phyloP scores from a whole-genome alignment of 2,888 invertebrate genomes.

The Biston stratarius region DNA sequence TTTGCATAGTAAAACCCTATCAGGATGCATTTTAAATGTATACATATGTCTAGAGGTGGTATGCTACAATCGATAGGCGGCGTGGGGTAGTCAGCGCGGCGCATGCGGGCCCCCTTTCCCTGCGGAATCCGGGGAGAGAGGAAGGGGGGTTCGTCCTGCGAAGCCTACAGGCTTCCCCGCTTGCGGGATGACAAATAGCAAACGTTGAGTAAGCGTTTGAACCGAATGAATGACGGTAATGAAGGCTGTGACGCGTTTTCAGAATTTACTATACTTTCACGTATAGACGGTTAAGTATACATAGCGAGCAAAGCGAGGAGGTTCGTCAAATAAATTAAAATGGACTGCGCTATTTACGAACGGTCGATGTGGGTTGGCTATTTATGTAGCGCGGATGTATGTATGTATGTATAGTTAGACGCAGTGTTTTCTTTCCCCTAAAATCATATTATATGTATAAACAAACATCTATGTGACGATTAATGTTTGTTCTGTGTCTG shows the following conservation, averaged over 20 bases:
- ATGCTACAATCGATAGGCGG: conserved; percentile 43
- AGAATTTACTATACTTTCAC: not conserved
- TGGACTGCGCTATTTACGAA: too few relatives aligned
- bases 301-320: not conserved
- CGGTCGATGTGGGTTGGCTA: too few relatives aligned
- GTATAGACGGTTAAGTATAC: too few relatives aligned
- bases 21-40: conserved; percentile 39
- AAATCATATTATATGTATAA: too few relatives aligned
- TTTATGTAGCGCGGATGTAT: too few relatives aligned
- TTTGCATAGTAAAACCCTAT: conserved; percentile 40
- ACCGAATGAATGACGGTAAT: conserved; percentile 33
- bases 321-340: not conserved
- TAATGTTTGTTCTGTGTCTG: too few relatives aligned
- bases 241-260: conserved; percentile 3
- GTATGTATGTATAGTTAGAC: too few relatives aligned
- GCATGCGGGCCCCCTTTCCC: conserved; percentile 42
- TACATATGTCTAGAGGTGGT: conserved; percentile 33
- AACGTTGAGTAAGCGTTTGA: conserved; percentile 39
- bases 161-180: conserved; percentile 37
- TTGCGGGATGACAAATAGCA: conserved; percentile 40
- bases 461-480: too few relatives aligned
- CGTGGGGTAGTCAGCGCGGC: conserved; percentile 31
- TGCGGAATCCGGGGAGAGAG: not conserved
- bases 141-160: conserved; percentile 24
- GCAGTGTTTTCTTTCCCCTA: too few relatives aligned